Evolutionary conservation across 2,113 vertebrate species (phyloP).

Genomic region (Hypanus sabinus): DNA sequence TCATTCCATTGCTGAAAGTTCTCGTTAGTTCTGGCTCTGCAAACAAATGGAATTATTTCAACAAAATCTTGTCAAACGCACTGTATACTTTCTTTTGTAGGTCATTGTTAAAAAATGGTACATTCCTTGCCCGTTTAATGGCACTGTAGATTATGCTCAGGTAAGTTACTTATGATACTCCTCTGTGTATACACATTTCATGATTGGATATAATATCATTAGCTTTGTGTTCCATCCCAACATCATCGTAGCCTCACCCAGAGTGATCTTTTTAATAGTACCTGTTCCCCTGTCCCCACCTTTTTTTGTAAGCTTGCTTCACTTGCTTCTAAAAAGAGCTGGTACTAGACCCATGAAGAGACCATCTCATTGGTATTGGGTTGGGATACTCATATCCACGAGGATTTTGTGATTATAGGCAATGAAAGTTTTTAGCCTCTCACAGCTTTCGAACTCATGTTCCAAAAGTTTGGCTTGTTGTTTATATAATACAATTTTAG

Average conservation of each 20-base stretch:
- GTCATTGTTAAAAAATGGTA: slow-evolving; percentile 83
- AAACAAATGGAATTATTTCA: background rate
- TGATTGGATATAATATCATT: background rate
- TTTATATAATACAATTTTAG: background rate
- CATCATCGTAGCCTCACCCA: background rate
- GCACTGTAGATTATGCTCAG: slow-evolving; percentile 50
- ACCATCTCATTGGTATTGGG: too few relatives aligned
- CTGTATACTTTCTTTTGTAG: slow-evolving; percentile 50
- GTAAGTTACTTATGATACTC: slow-evolving; percentile 43
- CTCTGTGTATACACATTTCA: background rate
- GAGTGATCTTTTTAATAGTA: background rate
- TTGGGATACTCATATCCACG: too few relatives aligned
- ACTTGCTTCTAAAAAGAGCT: background rate
- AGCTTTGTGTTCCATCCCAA: background rate
- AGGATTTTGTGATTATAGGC: background rate
- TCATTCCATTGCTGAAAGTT: background rate
- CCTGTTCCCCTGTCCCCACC: too few relatives aligned
- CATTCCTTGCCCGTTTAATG: slow-evolving; percentile 75
- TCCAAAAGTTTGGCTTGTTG: background rate
- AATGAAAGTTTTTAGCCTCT: background rate
- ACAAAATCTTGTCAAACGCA: background rate
- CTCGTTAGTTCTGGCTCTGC: background rate
- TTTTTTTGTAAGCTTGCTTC: too few relatives aligned
- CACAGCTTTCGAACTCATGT: background rate
- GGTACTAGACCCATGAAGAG: too few relatives aligned